Conservation (phyloP, 1,140 invertebrate genomes). For the Caenorhabditis remanei region DNA sequence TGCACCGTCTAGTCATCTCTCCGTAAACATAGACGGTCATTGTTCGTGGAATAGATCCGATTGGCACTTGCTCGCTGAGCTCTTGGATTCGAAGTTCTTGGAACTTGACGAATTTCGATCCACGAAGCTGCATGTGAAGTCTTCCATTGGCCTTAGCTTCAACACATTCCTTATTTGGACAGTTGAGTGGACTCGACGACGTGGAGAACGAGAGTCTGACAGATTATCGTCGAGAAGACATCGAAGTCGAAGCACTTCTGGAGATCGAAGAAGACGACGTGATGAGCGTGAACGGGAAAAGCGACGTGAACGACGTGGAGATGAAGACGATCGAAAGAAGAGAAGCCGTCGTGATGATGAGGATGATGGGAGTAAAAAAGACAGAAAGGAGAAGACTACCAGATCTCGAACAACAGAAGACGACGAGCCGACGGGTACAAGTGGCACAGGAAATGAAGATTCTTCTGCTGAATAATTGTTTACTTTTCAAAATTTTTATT, state of each 20-base stretch:
- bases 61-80: slow-evolving; percentile 97
- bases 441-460: neutral
- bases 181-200: slow-evolving; percentile 82
- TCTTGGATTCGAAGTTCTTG: slow-evolving; percentile 98
- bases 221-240: slow-evolving; percentile 6
- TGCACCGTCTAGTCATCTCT: slow-evolving; percentile 88
- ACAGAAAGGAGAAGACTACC: neutral
- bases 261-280: slow-evolving; percentile 7
- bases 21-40: slow-evolving; percentile 92
- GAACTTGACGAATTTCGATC: slow-evolving; percentile 98
- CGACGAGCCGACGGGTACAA: slow-evolving; percentile 16
- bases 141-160: slow-evolving; percentile 94
- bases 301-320: neutral
- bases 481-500: neutral
- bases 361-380: neutral
- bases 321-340: slow-evolving; percentile 32
- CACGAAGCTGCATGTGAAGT: slow-evolving; percentile 92
- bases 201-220: neutral
- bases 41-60: slow-evolving; percentile 94
- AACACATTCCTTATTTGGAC: slow-evolving; percentile 92
- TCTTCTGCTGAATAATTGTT: neutral
- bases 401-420: slow-evolving; percentile 1
- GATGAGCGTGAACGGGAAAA: slow-evolving; percentile 24
- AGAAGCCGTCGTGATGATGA: slow-evolving; percentile 33
- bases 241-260: slow-evolving; percentile 11